Evolutionary conservation across 1,140 invertebrate species (phyloP).

Genomic region (Eciton burchellii): DNA sequence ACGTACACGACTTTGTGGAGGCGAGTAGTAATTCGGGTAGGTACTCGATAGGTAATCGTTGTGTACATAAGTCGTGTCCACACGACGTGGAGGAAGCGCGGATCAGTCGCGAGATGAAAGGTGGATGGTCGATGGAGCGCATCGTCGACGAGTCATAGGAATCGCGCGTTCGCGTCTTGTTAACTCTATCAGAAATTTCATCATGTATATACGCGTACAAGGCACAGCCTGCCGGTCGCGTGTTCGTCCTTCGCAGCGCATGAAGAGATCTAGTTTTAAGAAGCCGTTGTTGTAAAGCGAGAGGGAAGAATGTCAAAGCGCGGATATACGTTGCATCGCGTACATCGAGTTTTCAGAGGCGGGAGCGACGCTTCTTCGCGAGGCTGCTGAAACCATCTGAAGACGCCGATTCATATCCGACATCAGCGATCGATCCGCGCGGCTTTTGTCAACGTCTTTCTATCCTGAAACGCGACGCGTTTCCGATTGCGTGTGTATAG

Average conservation of each 20-base stretch:
- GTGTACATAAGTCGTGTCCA: conserved; percentile 36
- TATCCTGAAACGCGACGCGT: neutral
- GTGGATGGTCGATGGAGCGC: neutral
- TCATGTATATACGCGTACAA: conserved; percentile 49
- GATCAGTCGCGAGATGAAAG: neutral
- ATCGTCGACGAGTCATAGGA: conserved; percentile 14
- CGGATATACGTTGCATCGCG: too few relatives aligned
- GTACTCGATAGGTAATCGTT: conserved; percentile 37
- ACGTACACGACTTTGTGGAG: neutral
- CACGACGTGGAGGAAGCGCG: conserved; percentile 3
- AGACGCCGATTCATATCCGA: conserved; percentile 28
- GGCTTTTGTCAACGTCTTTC: neutral
- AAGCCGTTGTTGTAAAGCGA: conserved; percentile 13
- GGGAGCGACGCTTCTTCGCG: neutral
- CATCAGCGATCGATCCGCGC: neutral
- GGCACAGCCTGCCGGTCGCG: conserved; percentile 10
- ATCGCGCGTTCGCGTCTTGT: conserved; percentile 43
- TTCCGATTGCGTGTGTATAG: neutral
- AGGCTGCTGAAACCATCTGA: conserved; percentile 15
- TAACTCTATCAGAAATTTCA: conserved; percentile 34
- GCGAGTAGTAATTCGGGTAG: conserved; percentile 50
- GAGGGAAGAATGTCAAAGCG: neutral
- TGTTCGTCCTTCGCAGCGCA: neutral
- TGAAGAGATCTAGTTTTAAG: conserved; percentile 24
- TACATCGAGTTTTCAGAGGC: conserved; percentile 4